A percentile compares a stretch with the other conserved stretches of the same genome.
Conservation (phyloP, 2,888 invertebrate species). For the Strigamia maritima region DNA sequence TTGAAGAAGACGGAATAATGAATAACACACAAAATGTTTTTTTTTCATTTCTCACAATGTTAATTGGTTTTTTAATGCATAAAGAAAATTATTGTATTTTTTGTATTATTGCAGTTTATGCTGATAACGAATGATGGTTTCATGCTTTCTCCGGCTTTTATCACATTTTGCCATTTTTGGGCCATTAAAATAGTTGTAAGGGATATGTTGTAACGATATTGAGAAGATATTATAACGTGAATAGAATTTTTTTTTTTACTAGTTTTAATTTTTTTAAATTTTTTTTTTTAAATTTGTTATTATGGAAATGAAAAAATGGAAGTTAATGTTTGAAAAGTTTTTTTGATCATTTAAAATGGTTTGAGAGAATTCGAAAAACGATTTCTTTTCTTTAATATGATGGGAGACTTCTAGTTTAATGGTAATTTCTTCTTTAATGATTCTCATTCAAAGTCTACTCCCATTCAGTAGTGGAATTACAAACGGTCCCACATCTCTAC, state of each 20-base stretch:
- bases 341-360: conserved; percentile 27
- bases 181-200: neutral
- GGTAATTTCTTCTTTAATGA: conserved; percentile 32
- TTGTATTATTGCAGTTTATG: neutral
- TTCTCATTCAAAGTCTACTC: conserved; percentile 34
- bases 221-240: neutral
- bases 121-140: too few relatives aligned
- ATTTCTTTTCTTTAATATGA: conserved; percentile 28
- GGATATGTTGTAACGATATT: neutral
- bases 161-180: too few relatives aligned
- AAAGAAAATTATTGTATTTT: too few relatives aligned
- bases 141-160: too few relatives aligned
- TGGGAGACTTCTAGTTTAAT: conserved; percentile 18
- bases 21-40: neutral
- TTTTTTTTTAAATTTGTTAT: neutral
- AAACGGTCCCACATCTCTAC: conserved; percentile 20
- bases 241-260: neutral
- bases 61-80: neutral
- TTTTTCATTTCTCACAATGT: neutral
- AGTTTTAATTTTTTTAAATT: neutral
- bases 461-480: conserved; percentile 31
- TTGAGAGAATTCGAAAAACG: conserved; percentile 17
- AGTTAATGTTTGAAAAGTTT: neutral
- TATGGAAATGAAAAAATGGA: conserved; percentile 15
- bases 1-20: neutral